phyloP scores from a whole-genome alignment of 2,113 vertebrate genomes.

The Fregetta grallaria region DNA sequence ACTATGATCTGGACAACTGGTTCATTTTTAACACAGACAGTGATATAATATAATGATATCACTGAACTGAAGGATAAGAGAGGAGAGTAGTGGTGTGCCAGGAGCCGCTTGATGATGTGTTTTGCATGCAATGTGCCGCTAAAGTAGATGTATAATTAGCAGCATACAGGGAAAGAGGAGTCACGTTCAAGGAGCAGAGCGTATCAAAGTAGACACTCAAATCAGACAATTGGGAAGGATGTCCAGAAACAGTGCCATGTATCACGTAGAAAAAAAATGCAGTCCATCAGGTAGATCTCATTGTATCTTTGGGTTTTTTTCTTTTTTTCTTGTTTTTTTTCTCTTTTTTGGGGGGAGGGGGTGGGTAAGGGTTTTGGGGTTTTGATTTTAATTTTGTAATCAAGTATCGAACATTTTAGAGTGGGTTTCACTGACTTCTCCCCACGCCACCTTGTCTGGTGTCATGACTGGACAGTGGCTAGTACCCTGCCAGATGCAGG shows the following conservation, averaged over 20 bases:
- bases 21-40: background rate
- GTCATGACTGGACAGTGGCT: background rate
- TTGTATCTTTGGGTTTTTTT: background rate
- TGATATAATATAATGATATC: background rate
- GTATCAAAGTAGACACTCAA: background rate
- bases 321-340: background rate
- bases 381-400: background rate
- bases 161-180: background rate
- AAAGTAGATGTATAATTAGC: background rate
- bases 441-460: background rate
- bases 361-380: fast-evolving
- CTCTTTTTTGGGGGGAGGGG: fast-evolving
- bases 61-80: background rate
- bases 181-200: background rate
- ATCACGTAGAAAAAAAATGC: background rate
- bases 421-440: background rate
- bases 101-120: background rate
- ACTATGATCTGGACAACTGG: background rate
- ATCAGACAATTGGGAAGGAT: background rate
- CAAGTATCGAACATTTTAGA: background rate
- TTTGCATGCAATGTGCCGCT: background rate
- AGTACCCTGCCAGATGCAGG: background rate
- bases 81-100: background rate
- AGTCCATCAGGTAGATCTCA: background rate
- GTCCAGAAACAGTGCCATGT: background rate